Evolutionary conservation across 2,888 invertebrate species (phyloP), one percentile per base, ranked within the genome.

Genomic region (Sesamia inferens): DNA sequence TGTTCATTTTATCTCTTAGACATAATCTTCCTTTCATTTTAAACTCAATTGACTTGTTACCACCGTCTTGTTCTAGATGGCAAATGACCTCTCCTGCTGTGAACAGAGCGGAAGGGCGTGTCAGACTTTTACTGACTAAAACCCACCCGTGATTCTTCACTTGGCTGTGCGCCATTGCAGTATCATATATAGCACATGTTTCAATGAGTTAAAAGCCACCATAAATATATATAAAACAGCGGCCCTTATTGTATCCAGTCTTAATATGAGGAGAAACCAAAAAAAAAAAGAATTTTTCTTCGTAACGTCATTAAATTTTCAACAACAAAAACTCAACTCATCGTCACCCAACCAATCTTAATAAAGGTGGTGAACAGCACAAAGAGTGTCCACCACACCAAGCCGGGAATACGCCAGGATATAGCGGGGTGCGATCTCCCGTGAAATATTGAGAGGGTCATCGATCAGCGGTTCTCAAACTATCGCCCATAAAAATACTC

Each of bases 391-490:
- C 85, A 77, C 61, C 68, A 76, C 76, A 67, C 55, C 63, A 73
- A 66, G 19, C 22, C 51, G 63, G 81, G 76, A 81, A 76, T 69
- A 54, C 42, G 14, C 19, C 79, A 67, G 82, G 74, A 83, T 81
- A 74, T 74, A 82, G 88, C 78, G 88, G 89, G 88, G 85, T 81
- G 90, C 89, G 85, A 89, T 91, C 91, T 90, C 85, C 89, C 90
- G 93, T 94, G 91, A 94, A 94, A 93, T 93, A 94, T 93, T 91
- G 91, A 90, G 90, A 90, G 93, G 93, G 92, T 92, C 91, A 91
- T 87, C 85, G 78, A 55, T 66, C 88, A 84, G 77, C 64, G 92
- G 77, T 83, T 81, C 91, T 90, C 93, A 93, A 94, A 92, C 88
- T 92, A 88, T 88, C 24, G 55, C 39, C 59, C 14, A 71, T 81